Percentiles rank a stretch among this genome's conserved stretches.
These are phyloP conservation scores for Python bivittatus DNA, from an alignment of 2,113 vertebrate genomes.

Conservation along the genomic window DNA sequence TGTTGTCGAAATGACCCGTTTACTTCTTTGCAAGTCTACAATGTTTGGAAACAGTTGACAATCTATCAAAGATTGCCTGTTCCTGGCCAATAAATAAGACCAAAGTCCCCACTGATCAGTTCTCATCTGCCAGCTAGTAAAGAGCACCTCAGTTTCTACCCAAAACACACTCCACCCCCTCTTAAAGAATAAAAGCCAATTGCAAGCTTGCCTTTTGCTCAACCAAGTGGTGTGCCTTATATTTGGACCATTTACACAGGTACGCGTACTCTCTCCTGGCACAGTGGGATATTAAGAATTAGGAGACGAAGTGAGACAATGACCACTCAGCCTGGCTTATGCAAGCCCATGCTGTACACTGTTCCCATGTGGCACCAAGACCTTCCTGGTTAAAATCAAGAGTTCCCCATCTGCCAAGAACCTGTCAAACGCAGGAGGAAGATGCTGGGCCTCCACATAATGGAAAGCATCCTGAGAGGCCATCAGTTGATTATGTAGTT, in stretches of 20 bases:
- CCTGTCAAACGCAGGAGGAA: neutral
- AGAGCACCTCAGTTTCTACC: neutral
- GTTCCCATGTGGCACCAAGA: neutral
- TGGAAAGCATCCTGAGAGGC: neutral
- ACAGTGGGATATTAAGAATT: neutral
- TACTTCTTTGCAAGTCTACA: neutral
- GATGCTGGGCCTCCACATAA: neutral
- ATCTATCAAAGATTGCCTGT: neutral
- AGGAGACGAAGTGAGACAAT: neutral
- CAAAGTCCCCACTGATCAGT: neutral
- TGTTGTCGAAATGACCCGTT: neutral
- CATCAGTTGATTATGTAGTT: neutral
- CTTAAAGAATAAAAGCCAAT: neutral
- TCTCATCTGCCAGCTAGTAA: neutral
- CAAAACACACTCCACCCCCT: neutral
- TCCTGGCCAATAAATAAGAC: neutral
- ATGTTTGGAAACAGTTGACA: neutral
- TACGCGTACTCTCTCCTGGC: neutral
- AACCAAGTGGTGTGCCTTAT: neutral
- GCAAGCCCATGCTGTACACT: neutral
- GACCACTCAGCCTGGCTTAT: neutral
- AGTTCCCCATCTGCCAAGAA: neutral
- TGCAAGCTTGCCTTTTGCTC: neutral
- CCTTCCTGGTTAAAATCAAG: neutral
- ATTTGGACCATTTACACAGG: neutral